Evolutionary conservation across 2,888 invertebrate genomes (phyloP).

Genomic region (Ctena decussata): DNA sequence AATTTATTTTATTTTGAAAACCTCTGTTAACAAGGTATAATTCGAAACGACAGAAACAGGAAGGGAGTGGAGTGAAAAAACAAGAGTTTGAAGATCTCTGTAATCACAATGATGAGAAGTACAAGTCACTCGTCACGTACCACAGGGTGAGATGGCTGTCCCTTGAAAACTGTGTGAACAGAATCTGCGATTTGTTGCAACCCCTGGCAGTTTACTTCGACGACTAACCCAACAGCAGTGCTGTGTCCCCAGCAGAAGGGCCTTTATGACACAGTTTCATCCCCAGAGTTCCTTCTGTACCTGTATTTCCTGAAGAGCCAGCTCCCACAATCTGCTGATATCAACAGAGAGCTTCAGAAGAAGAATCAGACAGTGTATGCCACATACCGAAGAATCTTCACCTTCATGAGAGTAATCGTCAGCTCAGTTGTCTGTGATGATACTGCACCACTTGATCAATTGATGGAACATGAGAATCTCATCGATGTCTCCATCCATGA

Average conservation of each 20-base stretch:
- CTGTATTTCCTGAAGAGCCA: background rate
- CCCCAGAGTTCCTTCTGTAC: constrained; percentile 2
- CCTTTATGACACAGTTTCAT: background rate
- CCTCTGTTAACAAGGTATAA: too few relatives aligned
- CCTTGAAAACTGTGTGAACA: background rate
- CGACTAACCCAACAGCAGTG: background rate
- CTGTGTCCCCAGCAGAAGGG: background rate
- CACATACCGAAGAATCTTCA: too few relatives aligned
- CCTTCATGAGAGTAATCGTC: too few relatives aligned
- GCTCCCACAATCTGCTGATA: background rate
- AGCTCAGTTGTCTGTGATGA: too few relatives aligned
- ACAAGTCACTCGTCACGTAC: background rate
- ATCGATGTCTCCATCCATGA: background rate
- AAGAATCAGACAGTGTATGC: constrained; percentile 1
- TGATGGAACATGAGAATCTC: background rate
- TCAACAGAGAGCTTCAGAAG: background rate
- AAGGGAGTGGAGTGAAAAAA: constrained; percentile 2
- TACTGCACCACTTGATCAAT: too few relatives aligned
- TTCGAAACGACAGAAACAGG: too few relatives aligned
- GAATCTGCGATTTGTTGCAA: background rate
- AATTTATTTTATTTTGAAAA: too few relatives aligned
- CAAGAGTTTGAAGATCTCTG: background rate
- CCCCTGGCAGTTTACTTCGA: background rate
- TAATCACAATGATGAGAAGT: background rate
- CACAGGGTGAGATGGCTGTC: background rate